phyloP scores from a whole-genome alignment of 2,113 vertebrate species.

The Aptenodytes patagonicus region DNA sequence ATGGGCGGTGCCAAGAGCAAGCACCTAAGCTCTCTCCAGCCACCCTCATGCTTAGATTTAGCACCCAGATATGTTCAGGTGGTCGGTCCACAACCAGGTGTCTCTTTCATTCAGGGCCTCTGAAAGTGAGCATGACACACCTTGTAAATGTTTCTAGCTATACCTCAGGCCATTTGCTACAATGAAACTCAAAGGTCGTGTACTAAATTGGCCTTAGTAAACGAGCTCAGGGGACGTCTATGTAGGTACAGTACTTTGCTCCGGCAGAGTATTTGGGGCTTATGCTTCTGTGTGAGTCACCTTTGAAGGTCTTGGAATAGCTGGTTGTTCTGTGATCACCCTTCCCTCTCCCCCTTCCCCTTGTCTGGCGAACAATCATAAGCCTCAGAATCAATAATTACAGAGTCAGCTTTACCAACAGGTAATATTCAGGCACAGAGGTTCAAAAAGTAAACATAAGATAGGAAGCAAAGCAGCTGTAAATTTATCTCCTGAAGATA shows the following conservation, averaged over 20 bases:
- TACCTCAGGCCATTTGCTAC: neutral
- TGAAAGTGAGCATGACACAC: neutral
- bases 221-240: neutral
- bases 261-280: neutral
- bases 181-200: neutral
- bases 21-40: neutral
- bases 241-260: neutral
- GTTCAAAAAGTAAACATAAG: constrained; percentile 40
- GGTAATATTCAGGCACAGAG: neutral
- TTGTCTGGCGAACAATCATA: neutral
- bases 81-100: neutral
- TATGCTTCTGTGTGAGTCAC: neutral
- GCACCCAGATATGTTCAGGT: neutral
- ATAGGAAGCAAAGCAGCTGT: constrained; percentile 29
- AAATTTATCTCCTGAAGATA: constrained; percentile 42
- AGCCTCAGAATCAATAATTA: constrained; percentile 53
- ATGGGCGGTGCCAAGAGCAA: fast-evolving
- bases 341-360: neutral
- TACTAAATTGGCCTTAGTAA: neutral
- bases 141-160: neutral
- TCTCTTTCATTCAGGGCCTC: neutral
- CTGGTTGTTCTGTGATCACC: neutral
- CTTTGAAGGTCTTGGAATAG: neutral
- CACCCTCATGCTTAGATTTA: neutral
- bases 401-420: constrained; percentile 24